A percentile compares a stretch with the other conserved stretches of the same genome.
phyloP scores from a whole-genome alignment of 2,113 vertebrate species.

The Pandion haliaetus region DNA sequence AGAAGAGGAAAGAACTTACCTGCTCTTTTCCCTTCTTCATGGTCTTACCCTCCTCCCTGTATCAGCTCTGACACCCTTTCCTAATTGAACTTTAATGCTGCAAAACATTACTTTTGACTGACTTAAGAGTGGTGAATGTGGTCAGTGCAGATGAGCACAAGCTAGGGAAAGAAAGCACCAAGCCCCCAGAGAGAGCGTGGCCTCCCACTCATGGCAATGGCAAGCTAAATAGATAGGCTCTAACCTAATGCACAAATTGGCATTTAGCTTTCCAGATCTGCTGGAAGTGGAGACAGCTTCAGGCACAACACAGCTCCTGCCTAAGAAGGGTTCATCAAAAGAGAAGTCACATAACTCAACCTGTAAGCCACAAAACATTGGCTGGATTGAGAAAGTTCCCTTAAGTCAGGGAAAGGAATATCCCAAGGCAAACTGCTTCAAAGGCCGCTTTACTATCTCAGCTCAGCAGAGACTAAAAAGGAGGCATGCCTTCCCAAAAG shows the following conservation, averaged over 20 bases:
- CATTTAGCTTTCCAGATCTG: neutral
- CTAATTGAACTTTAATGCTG: neutral
- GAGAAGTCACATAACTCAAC: rapidly evolving
- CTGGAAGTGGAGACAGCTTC: neutral
- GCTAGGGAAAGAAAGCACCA: neutral
- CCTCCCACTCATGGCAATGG: neutral
- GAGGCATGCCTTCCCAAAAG: neutral
- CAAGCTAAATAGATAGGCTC: neutral
- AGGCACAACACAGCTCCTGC: neutral
- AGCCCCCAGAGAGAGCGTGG: neutral
- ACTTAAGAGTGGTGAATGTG: neutral
- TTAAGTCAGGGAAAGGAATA: neutral
- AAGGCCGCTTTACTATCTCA: neutral
- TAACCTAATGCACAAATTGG: neutral
- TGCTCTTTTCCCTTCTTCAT: neutral
- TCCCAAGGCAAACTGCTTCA: neutral
- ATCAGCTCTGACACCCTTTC: neutral
- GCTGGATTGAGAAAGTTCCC: neutral
- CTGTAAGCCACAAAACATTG: neutral
- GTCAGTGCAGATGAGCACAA: neutral
- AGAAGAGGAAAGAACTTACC: neutral
- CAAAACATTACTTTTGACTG: rapidly evolving
- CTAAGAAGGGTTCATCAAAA: neutral
- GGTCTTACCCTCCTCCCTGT: neutral
- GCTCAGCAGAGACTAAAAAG: neutral